Percentiles rank a stretch among this genome's conserved stretches.
phyloP scores from a whole-genome alignment of 2,797 vertebrate species.

The Onychomys torridus region DNA sequence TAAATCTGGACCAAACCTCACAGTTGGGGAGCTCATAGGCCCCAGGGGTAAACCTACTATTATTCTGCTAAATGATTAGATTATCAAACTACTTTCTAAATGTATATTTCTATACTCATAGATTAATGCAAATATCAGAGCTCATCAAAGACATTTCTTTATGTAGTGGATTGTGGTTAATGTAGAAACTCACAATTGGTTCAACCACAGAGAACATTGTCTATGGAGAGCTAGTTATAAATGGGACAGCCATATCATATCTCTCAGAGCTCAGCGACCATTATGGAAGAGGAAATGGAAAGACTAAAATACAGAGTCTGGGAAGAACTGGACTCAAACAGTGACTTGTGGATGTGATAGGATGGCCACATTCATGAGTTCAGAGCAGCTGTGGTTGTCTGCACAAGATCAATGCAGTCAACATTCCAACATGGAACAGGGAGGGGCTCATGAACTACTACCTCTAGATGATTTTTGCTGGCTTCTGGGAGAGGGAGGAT shows the following conservation, averaged over 20 bases:
- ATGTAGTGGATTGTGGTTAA: background rate
- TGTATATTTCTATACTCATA: background rate
- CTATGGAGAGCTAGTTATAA: background rate
- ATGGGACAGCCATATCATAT: background rate
- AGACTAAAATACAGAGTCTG: background rate
- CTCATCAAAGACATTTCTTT: background rate
- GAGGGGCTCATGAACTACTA: background rate
- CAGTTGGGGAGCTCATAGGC: background rate
- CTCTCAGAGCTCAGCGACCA: too few species aligned
- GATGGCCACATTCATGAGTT: background rate
- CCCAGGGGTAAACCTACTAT: background rate
- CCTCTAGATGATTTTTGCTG: background rate
- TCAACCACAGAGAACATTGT: background rate
- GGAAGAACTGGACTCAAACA: background rate
- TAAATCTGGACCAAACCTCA: background rate
- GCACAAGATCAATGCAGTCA: background rate
- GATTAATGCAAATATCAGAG: background rate
- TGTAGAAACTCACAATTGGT: background rate
- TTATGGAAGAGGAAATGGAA: background rate
- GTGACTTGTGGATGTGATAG: background rate
- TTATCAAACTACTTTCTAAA: background rate
- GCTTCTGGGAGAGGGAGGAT: background rate
- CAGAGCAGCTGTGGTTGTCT: background rate
- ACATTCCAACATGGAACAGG: background rate
- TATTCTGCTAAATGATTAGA: background rate